Evolutionary conservation across 2,888 invertebrate species (phyloP), one percentile per base, ranked within the genome.

Genomic region (Aricia artaxerxes): DNA sequence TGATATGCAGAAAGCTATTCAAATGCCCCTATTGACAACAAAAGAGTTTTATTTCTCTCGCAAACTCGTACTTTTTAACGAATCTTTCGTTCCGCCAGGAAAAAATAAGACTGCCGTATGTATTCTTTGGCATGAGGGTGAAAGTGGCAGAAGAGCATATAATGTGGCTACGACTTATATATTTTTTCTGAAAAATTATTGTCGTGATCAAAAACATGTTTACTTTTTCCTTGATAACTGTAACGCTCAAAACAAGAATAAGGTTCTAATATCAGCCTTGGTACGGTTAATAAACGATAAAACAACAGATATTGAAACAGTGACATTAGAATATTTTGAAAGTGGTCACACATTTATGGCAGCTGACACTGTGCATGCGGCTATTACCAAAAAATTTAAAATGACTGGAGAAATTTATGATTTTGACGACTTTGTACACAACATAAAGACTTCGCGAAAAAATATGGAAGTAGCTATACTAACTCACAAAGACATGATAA

Each of bases 1-100:
- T 35, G 75, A 75, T 35, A 75, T 53, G 53, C 75, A 75, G 13
- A 73, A 75, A 75, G 49, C 35, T 24, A 75, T 75, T 75, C 13
- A 35, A 13, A 75, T 75, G 75, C 75, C 75, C 35, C 9, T 75
- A 35, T 35, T 75, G 24, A 75, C 7, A 31, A 31, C 75, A 75
- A 75, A 75, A 53, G 24, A 53, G 24, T 75, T 31, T 75, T 75
- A 31, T 53, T 75, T 75, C 35, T 75, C 31, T 7, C 24, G 75
- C 31, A 53, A 75, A 13, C 75, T 75, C 75, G 35, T 75, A 75
- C 75, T 75, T 49, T 53, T 75, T 75, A 75, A 75, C 53, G 75
- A 75, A 53, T 75, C 75, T 75, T 75, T 75, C 35, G 75, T 75
- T 31, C 31, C 49, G 2, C 75, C 75, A 11, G 75, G 75, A 13